These are phyloP conservation scores for Laticauda laticaudata DNA, from an alignment of 2,113 vertebrate genomes.

Conservation along the genomic window DNA sequence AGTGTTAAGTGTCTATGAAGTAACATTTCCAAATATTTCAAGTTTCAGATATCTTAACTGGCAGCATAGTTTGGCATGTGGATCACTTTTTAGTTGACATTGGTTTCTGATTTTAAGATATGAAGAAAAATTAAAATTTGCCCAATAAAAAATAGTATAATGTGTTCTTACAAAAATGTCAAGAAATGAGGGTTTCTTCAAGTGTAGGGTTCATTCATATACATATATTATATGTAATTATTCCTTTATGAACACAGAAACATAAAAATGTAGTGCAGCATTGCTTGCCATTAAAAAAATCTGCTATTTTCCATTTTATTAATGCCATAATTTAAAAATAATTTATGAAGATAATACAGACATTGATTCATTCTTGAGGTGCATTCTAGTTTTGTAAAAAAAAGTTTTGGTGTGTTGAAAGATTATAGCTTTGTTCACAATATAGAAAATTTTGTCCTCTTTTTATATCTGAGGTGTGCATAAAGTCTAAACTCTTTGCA, in stretches of 20 bases:
- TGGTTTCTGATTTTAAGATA: slow-evolving; percentile 15
- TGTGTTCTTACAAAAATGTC: too few species aligned
- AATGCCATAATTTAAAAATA: neutral
- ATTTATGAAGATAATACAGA: neutral
- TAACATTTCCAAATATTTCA: slow-evolving; percentile 13
- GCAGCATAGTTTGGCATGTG: neutral
- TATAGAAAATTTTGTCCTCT: neutral
- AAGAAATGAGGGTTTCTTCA: neutral
- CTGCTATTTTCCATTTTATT: neutral
- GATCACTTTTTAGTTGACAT: neutral
- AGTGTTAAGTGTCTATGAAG: slow-evolving; percentile 2
- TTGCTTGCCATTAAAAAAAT: neutral
- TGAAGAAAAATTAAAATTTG: neutral
- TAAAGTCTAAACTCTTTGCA: neutral
- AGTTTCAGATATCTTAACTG: slow-evolving; percentile 1
- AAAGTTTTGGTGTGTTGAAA: neutral
- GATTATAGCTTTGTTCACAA: neutral
- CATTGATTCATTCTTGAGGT: fast-evolving
- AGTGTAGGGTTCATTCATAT: neutral
- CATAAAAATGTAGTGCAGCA: neutral
- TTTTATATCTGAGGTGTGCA: neutral
- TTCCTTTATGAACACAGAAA: neutral
- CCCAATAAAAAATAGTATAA: neutral
- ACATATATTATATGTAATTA: neutral
- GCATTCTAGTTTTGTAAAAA: neutral